A percentile compares a stretch with the other conserved stretches of the same genome.
Conservation (phyloP, 1,140 invertebrate genomes). For the Phocides pigmalion region DNA sequence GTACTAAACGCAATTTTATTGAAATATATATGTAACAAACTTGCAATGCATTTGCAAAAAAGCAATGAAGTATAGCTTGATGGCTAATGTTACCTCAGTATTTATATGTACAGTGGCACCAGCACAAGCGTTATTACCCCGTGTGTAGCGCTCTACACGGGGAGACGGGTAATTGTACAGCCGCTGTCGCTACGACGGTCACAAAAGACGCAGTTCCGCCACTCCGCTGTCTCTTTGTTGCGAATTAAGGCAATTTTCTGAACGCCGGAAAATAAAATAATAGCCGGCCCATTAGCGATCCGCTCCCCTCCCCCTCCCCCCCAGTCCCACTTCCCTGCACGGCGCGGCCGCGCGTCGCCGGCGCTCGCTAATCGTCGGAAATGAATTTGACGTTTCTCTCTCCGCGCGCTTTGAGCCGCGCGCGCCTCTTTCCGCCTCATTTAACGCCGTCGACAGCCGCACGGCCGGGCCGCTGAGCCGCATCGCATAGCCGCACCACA, state of each 20-base stretch:
- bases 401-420: slow-evolving; percentile 56
- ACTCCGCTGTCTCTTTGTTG: slow-evolving; percentile 59
- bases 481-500: background rate
- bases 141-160: slow-evolving; percentile 13
- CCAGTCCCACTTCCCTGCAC: slow-evolving; percentile 8
- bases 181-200: slow-evolving; percentile 32
- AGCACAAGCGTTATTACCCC: slow-evolving; percentile 1
- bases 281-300: slow-evolving; percentile 68
- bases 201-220: slow-evolving; percentile 53
- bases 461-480: slow-evolving; percentile 4
- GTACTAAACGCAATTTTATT: too few species aligned
- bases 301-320: slow-evolving; percentile 5
- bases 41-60: too few species aligned
- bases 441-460: slow-evolving; percentile 48
- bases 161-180: slow-evolving; percentile 27
- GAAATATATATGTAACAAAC: too few species aligned
- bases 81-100: background rate
- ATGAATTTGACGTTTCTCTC: slow-evolving; percentile 72
- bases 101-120: background rate
- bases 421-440: slow-evolving; percentile 55
- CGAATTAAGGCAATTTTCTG: slow-evolving; percentile 77
- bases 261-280: slow-evolving; percentile 78
- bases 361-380: slow-evolving; percentile 71
- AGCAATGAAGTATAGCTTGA: too few species aligned
- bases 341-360: slow-evolving; percentile 30